Conservation (phyloP, 1,140 invertebrate genomes). For the Tetramorium alpestre region DNA sequence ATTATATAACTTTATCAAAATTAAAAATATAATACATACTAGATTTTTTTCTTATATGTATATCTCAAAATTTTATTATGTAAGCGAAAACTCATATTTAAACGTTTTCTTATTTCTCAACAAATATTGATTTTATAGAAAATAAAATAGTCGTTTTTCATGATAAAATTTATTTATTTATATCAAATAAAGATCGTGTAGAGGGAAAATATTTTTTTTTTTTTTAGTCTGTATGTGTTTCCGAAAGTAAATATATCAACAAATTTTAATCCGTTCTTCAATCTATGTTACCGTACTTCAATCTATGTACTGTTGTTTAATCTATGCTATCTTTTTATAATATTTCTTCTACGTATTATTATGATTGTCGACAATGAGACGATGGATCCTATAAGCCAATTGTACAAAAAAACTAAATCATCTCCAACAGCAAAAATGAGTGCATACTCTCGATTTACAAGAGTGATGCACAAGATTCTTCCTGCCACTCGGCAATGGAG, state of each 20-base stretch:
- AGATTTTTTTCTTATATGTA: not conserved
- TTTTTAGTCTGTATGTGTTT: not conserved
- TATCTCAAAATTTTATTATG: not conserved
- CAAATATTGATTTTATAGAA: not conserved
- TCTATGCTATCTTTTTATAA: not conserved
- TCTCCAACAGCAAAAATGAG: not conserved
- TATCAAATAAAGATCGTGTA: not conserved
- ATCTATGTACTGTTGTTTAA: not conserved
- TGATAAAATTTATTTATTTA: conserved; percentile 10
- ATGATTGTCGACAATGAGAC: not conserved
- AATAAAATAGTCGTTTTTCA: not conserved
- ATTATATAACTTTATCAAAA: not conserved
- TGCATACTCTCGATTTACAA: conserved; percentile 2
- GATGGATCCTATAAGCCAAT: not conserved
- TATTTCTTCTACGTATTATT: not conserved
- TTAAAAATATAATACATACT: not conserved
- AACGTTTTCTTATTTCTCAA: not conserved
- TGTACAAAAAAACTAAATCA: not conserved
- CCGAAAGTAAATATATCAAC: not conserved
- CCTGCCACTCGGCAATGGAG: conserved; percentile 23
- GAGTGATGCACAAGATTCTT: not conserved
- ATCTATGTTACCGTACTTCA: too few relatives aligned
- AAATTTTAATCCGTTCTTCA: not conserved
- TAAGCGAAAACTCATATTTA: not conserved
- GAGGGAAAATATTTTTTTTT: not conserved